Evolutionary conservation across 1,140 invertebrate species (phyloP).

Genomic region (Apis mellifera): DNA sequence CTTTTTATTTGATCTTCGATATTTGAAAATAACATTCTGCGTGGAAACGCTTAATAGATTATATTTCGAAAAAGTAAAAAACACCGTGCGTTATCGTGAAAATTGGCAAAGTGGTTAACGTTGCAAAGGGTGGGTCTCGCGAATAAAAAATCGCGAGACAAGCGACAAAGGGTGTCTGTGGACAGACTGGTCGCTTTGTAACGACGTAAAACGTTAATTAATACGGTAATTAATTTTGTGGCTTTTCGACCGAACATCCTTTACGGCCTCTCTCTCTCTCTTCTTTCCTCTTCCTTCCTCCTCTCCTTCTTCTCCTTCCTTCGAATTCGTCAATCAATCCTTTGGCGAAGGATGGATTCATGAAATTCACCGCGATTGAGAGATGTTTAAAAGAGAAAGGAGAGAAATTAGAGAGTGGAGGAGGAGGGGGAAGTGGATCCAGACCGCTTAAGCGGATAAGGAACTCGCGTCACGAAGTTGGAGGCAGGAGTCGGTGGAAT

Average conservation of each 20-base stretch:
- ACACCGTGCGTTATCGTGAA: neutral
- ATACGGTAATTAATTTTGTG: constrained; percentile 43
- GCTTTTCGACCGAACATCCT: neutral
- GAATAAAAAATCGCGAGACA: neutral
- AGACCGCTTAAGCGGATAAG: constrained; percentile 6
- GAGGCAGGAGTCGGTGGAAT: constrained; percentile 1
- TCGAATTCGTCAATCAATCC: neutral
- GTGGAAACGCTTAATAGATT: too few species aligned
- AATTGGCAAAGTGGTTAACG: neutral
- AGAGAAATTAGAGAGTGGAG: too few species aligned
- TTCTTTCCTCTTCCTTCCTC: fast-evolving
- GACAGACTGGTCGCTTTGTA: constrained; percentile 39
- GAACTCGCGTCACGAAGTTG: constrained; percentile 12
- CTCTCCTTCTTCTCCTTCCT: neutral
- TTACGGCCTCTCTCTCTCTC: neutral
- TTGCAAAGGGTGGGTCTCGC: neutral
- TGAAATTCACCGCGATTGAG: neutral
- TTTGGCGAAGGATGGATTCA: too few species aligned
- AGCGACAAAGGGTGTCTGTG: constrained; percentile 11
- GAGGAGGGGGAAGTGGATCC: neutral
- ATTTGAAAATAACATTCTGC: too few species aligned
- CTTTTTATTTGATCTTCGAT: too few species aligned
- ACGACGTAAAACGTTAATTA: constrained; percentile 38
- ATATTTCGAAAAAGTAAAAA: too few species aligned
- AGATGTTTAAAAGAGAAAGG: neutral